Percentiles rank a stretch among this genome's conserved stretches.
Evolutionary conservation across 2,888 invertebrate genomes (phyloP).

Genomic region (Desoria tigrina): DNA sequence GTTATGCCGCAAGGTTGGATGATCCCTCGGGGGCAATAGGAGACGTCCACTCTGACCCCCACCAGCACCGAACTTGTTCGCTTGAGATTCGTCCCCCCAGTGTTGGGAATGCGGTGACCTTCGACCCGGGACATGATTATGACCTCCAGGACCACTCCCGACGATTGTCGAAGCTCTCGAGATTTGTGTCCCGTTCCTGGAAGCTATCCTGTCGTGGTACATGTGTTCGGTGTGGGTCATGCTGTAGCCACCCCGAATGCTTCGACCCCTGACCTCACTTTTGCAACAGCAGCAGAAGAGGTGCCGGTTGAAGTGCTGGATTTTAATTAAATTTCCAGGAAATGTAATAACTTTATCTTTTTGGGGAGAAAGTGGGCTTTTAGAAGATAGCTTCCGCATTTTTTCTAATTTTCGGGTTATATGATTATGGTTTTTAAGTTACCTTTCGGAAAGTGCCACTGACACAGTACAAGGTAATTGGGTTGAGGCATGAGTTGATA

Average conservation of each 20-base stretch:
- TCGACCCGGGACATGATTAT: constrained; percentile 3
- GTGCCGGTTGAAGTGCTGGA: constrained; percentile 17
- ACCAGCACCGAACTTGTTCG: too few relatives aligned
- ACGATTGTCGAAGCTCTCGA: constrained; percentile 14
- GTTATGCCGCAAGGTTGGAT: too few relatives aligned
- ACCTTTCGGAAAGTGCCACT: constrained; percentile 84
- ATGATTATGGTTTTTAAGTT: constrained; percentile 17
- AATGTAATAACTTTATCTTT: neutral
- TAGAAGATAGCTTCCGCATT: neutral
- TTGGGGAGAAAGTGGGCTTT: neutral
- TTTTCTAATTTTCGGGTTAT: too few relatives aligned
- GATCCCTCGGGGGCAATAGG: too few relatives aligned
- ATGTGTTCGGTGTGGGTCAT: constrained; percentile 12
- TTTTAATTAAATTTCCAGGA: neutral
- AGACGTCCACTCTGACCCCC: too few relatives aligned
- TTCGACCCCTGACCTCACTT: neutral
- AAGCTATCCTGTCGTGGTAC: constrained; percentile 1
- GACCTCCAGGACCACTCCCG: neutral
- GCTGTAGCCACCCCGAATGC: constrained; percentile 8
- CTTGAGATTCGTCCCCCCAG: too few relatives aligned
- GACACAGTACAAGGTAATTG: constrained; percentile 87
- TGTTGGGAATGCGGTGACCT: neutral
- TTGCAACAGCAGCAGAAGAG: constrained; percentile 19
- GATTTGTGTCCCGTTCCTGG: constrained; percentile 14
- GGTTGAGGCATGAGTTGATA: constrained; percentile 90